Conservation (phyloP, 2,113 vertebrate genomes). For the Ciconia stormi region DNA sequence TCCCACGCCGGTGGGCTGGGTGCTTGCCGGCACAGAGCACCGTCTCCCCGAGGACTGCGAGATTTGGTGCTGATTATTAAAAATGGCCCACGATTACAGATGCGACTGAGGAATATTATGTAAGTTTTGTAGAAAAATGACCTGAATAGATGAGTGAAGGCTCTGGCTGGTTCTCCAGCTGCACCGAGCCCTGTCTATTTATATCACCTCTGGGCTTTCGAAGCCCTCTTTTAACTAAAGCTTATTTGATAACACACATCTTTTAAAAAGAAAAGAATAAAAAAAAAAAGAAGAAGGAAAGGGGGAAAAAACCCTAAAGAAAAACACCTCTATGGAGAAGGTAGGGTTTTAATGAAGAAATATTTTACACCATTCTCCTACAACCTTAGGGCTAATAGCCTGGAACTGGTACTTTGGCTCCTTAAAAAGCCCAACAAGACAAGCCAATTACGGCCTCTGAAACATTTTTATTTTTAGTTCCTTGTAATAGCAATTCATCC, state of each 20-base stretch:
- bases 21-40: background rate
- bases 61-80: background rate
- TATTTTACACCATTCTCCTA: conserved; percentile 68
- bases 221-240: conserved; percentile 50
- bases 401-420: conserved; percentile 80
- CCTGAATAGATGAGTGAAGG: conserved; percentile 49
- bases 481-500: conserved; percentile 78
- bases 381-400: conserved; percentile 77
- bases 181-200: conserved; percentile 46
- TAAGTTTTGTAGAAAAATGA: conserved; percentile 50
- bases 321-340: conserved; percentile 39
- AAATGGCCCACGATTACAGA: background rate
- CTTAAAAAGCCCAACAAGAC: conserved; percentile 79
- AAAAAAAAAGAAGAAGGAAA: background rate
- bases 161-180: conserved; percentile 52
- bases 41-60: background rate
- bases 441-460: conserved; percentile 74
- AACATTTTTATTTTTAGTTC: conserved; percentile 79
- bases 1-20: background rate
- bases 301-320: background rate
- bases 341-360: conserved; percentile 77
- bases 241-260: conserved; percentile 9
- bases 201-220: conserved; percentile 45
- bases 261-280: conserved; percentile 47
- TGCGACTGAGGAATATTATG: background rate